Evolutionary conservation across 2,888 invertebrate species (phyloP), one percentile per base, ranked within the genome.

Genomic region (Phyllotreta cruciferae): DNA sequence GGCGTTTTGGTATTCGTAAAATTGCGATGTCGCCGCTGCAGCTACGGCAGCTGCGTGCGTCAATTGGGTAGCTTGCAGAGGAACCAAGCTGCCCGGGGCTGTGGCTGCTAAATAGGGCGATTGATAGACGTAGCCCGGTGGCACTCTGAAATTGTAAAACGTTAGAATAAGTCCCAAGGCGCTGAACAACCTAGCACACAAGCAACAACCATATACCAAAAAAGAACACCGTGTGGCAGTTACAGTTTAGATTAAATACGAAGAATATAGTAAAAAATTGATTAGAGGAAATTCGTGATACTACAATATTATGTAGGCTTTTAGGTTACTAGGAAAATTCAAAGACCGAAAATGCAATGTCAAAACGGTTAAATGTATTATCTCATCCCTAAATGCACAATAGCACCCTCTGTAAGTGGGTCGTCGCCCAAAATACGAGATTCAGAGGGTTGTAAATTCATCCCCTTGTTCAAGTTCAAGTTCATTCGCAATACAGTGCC

Each of bases 41-140:
- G 91, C 91, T 8, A 91, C 91, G 60, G 91, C 85, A 0, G 91
- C 91, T 6, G 91, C 90, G 0, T 90, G 90, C 77, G 90, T 90
- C 74, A 88, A 87, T 74, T 90, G 80, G 75, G 89, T 89, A 36
- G 83, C 81, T 75, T 89, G 90, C 35, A 83, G 81, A 65, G 88
- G 88, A 71, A 92, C 86, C 73, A 90, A 80, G 58, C 90, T 89
- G 11, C 88, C 88, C 13, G 86, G 85, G 57, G 85, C 83, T 38
- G 86, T 83, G 36, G 89, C 86, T 54, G 87, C 85, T 81, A 88
- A 80, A 78, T 88, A 88, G 6, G 91, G 90, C 74, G 91, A 88
- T 73, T 90, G 89, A 78, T 90, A 88, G 81, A 92, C 85, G 81
- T 92, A 92, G 71, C 91, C 88, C 53, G 90, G 91, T 66, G 90